Evolutionary conservation across 30 jellyfish, hydroid and myxozoan species (phyloP).

Genomic region (Sanderia malayensis): DNA sequence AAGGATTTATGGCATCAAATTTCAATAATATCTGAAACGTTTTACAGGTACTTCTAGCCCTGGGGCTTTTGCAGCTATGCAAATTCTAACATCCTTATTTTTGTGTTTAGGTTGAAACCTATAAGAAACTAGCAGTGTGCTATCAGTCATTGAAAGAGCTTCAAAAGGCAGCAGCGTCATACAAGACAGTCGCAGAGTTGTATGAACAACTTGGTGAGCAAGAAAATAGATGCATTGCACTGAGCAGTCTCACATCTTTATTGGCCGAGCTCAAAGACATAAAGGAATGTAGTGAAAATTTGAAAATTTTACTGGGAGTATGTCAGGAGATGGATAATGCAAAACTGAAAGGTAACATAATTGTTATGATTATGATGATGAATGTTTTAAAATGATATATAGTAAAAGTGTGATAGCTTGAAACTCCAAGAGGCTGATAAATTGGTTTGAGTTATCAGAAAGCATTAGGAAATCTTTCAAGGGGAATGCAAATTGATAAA

Average conservation of each 20-base stretch:
- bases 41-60: too few species aligned
- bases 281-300: slow-evolving; percentile 83
- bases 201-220: slow-evolving; percentile 52
- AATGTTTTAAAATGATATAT: background rate
- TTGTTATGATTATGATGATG: background rate
- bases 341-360: slow-evolving; percentile 69
- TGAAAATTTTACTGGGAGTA: slow-evolving; percentile 66
- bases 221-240: slow-evolving; percentile 47
- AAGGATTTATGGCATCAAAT: too few species aligned
- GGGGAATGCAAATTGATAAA: too few species aligned
- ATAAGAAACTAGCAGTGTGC: slow-evolving; percentile 73
- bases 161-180: slow-evolving; percentile 49
- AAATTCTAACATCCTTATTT: too few species aligned
- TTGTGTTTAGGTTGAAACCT: slow-evolving; percentile 68
- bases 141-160: slow-evolving; percentile 50
- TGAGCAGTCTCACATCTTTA: slow-evolving; percentile 57
- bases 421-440: too few species aligned
- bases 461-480: too few species aligned
- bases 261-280: slow-evolving; percentile 62
- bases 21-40: too few species aligned
- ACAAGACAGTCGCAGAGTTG: slow-evolving; percentile 48
- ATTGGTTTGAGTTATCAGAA: too few species aligned
- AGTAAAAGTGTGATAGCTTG: too few species aligned
- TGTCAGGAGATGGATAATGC: slow-evolving; percentile 76
- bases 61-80: too few species aligned